phyloP scores from a whole-genome alignment of 2,113 vertebrate species.

The Choloepus hoffmanni region DNA sequence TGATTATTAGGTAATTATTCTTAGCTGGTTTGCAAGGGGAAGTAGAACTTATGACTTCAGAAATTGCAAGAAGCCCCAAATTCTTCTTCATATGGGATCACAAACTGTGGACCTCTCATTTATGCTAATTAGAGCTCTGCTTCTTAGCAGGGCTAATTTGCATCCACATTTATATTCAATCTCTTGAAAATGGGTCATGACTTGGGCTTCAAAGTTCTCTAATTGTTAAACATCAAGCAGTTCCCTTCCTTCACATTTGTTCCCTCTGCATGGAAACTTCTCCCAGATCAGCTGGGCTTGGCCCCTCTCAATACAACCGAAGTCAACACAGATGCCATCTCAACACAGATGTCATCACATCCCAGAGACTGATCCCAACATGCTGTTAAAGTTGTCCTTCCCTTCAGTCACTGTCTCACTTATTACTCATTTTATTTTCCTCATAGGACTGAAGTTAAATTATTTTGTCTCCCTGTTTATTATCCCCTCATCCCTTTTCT shows the following conservation, averaged over 20 bases:
- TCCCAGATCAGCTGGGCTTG: not conserved
- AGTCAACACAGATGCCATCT: not conserved
- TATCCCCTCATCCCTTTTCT: not conserved
- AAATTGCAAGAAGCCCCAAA: not conserved
- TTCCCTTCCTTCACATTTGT: not conserved
- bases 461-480: not conserved
- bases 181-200: not conserved
- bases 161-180: not conserved
- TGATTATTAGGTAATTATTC: too few species aligned
- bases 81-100: not conserved
- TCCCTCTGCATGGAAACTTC: not conserved
- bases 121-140: not conserved
- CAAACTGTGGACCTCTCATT: not conserved
- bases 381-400: not conserved
- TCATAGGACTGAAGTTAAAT: not conserved
- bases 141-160: not conserved
- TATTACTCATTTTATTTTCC: not conserved
- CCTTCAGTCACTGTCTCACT: not conserved
- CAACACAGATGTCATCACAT: not conserved
- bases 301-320: not conserved
- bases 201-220: not conserved
- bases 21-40: too few species aligned
- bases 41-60: too few species aligned
- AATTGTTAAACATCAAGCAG: not conserved
- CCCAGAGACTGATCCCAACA: not conserved